Conservation (phyloP, 2,113 vertebrate genomes). For the Rhizomys pruinosus region DNA sequence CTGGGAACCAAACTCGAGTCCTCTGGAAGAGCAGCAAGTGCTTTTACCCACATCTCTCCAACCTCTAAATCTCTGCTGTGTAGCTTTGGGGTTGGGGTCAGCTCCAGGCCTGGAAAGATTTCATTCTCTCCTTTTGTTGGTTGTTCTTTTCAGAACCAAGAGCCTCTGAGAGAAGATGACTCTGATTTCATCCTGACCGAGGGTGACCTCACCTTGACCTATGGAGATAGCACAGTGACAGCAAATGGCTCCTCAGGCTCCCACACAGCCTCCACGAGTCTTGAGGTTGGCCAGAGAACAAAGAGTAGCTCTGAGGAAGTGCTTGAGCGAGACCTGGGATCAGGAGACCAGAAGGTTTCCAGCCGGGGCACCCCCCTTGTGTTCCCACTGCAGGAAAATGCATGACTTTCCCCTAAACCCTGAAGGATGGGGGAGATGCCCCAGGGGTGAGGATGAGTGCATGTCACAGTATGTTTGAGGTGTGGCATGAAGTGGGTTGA, state of each 20-base stretch:
- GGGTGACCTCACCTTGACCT: conserved; percentile 94
- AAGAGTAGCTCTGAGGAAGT: conserved; percentile 89
- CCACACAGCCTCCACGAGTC: conserved; percentile 81
- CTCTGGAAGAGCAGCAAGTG: not conserved
- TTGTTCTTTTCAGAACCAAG: conserved; percentile 90
- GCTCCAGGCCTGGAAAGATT: not conserved
- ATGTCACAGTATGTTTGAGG: conserved; percentile 79
- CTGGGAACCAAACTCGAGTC: not conserved
- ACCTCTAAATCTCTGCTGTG: not conserved
- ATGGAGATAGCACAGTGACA: conserved; percentile 94
- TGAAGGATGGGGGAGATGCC: conserved; percentile 66
- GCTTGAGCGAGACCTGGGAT: conserved; percentile 93
- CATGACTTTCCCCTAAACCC: conserved; percentile 85
- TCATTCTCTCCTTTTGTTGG: conserved; percentile 20
- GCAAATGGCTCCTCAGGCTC: conserved; percentile 93
- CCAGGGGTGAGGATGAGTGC: conserved; percentile 74
- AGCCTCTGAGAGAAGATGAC: conserved; percentile 94
- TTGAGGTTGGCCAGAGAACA: conserved; percentile 79
- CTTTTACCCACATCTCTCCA: not conserved
- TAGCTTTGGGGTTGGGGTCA: not conserved
- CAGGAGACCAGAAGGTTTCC: conserved; percentile 92
- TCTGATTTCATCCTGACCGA: conserved; percentile 94
- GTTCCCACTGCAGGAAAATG: conserved; percentile 95
- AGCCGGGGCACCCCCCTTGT: conserved; percentile 95
- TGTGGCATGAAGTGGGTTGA: conserved; percentile 78